Base-by-base conservation (phyloP, 2,888 invertebrate species). In the Lepidocyrtoides sp. region DNA sequence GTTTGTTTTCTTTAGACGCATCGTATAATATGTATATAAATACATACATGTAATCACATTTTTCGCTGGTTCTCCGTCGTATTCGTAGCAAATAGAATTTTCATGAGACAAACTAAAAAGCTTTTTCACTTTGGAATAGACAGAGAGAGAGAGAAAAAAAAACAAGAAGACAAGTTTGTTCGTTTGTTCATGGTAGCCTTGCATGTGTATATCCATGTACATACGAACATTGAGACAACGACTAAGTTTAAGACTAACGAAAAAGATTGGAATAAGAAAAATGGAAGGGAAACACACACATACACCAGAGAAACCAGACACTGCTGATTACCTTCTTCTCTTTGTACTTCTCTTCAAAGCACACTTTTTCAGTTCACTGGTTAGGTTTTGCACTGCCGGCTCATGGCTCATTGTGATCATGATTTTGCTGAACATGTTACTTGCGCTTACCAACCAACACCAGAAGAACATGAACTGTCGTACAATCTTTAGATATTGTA, bases 31-130 rank as follows among this genome's bases (percentile, higher is more conserved):
- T 36, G 7, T 36, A 36, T 7, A 36, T 36, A 36, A 36, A 36
- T 48, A 36, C 36, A 4, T 2, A 36, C 3, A 23, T 63, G 23
- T 69, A 69, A 69, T 69, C 69, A n/a, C 17, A 17, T 41, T 69
- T 69, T 41, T 69, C 23, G 3, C 32, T 69, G 36, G 17, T 17
- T 41, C 17, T 60, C 23, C 57, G 32, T 3, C 66, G 32, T 32
- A 66, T 60, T 63, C 29, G 63, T 8, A 69, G 60, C 23, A 69
- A 84, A 83, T 83, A 60, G 44, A 83, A 84, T 84, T 84, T 84
- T 84, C 83, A 84, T 84, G 69, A 84, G 83, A 44, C 36, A 23
- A 36, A 32, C 77, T 77, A 77, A 51, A 51, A 26, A 51, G 29
- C 51, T 48, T 77, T 48, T 77, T 69, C 36, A 69, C 41, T 77